These are phyloP conservation scores for Cepaea nemoralis DNA, from an alignment of 1,140 invertebrate genomes.

Conservation along the genomic window DNA sequence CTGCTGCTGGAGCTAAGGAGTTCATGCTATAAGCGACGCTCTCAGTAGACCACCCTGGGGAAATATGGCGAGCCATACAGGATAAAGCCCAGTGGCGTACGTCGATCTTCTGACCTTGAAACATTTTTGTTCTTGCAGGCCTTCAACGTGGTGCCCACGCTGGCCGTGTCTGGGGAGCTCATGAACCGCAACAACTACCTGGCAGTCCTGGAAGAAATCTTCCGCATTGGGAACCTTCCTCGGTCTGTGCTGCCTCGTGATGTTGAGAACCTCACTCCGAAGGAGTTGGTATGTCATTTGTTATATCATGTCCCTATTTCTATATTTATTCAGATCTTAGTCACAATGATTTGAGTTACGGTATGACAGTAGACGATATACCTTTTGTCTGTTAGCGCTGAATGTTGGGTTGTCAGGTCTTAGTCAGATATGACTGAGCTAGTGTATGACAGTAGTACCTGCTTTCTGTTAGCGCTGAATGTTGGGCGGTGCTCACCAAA, in stretches of 20 bases:
- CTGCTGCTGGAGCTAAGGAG: too few relatives aligned
- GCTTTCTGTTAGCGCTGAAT: neutral
- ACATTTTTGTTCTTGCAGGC: constrained; percentile 60
- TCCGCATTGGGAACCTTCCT: constrained; percentile 60
- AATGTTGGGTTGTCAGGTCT: neutral
- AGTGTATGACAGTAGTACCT: neutral
- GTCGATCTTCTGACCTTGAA: too few relatives aligned
- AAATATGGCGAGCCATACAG: too few relatives aligned
- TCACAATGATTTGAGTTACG: neutral
- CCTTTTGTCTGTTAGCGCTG: too few relatives aligned
- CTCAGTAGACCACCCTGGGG: too few relatives aligned
- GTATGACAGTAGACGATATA: neutral
- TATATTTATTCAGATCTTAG: neutral
- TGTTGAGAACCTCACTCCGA: constrained; percentile 58
- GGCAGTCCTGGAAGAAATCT: constrained; percentile 68
- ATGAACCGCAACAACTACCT: constrained; percentile 71
- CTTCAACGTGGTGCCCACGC: constrained; percentile 65
- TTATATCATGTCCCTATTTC: neutral
- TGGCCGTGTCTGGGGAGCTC: constrained; percentile 66
- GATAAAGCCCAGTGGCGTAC: too few relatives aligned
- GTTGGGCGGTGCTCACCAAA: too few relatives aligned
- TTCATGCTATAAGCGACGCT: too few relatives aligned
- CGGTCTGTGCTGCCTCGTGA: constrained; percentile 56
- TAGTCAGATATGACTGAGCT: neutral
- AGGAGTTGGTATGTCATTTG: constrained; percentile 61